These are phyloP conservation scores for Podarcis lilfordi DNA, from an alignment of 2,797 vertebrate species.

Conservation along the genomic window DNA sequence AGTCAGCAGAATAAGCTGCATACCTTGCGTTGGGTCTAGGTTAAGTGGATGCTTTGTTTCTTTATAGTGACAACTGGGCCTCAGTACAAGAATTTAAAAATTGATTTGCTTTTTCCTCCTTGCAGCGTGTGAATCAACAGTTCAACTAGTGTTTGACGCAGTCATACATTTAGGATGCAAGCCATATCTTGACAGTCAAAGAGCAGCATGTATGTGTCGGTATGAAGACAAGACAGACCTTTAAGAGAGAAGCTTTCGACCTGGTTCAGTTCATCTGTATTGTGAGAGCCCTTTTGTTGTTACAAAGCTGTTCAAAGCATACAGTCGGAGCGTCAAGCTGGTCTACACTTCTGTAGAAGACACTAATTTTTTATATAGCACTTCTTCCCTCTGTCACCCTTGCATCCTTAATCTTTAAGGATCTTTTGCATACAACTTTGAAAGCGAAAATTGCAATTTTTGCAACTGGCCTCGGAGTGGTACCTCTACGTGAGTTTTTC, in stretches of 20 bases:
- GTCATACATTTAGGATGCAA: slow-evolving; percentile 97
- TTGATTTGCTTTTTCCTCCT: slow-evolving; percentile 26
- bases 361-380: neutral
- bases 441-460: neutral
- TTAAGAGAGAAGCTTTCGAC: slow-evolving; percentile 69
- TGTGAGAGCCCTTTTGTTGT: slow-evolving; percentile 21
- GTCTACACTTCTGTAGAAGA: slow-evolving; percentile 26
- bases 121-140: slow-evolving; percentile 91
- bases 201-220: slow-evolving; percentile 89
- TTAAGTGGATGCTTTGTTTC: neutral
- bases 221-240: slow-evolving; percentile 90
- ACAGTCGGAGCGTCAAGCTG: slow-evolving; percentile 18
- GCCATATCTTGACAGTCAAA: slow-evolving; percentile 96
- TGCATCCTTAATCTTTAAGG: slow-evolving; percentile 25
- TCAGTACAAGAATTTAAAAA: neutral
- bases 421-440: neutral
- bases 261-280: neutral
- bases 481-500: neutral
- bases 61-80: neutral
- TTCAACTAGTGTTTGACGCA: slow-evolving; percentile 91
- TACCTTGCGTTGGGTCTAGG: neutral
- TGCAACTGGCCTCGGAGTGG: neutral
- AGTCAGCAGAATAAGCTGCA: neutral
- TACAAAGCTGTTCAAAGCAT: slow-evolving; percentile 33
- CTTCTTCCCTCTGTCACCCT: slow-evolving; percentile 1